phyloP scores from a whole-genome alignment of 2,113 vertebrate species.

The Dolichallabes microphthalmus region DNA sequence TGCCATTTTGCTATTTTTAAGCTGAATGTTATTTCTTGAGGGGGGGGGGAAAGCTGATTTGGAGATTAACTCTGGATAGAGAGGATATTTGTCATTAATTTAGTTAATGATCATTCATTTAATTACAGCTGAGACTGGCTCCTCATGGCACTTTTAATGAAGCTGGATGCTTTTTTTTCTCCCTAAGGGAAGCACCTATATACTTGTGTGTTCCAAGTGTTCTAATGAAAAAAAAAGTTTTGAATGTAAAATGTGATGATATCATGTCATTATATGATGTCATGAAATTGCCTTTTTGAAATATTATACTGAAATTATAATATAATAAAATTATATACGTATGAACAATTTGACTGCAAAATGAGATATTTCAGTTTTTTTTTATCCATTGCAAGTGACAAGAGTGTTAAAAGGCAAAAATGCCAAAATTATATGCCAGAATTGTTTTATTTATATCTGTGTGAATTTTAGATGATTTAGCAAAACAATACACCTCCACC shows the following conservation, averaged over 20 bases:
- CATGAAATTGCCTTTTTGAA: too few species aligned
- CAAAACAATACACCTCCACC: too few species aligned
- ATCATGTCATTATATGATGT: neutral
- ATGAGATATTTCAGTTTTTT: too few species aligned
- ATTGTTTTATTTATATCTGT: too few species aligned
- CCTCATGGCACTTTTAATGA: slow-evolving; percentile 44
- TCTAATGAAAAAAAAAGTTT: neutral
- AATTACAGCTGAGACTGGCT: slow-evolving; percentile 53
- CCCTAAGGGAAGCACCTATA: neutral
- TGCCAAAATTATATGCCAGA: too few species aligned
- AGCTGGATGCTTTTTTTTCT: neutral
- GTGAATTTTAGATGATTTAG: too few species aligned
- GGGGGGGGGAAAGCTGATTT: neutral
- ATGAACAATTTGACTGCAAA: too few species aligned
- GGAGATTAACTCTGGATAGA: neutral
- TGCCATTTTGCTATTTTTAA: neutral
- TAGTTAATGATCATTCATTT: slow-evolving; percentile 50
- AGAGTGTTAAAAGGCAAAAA: too few species aligned
- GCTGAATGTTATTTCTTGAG: neutral
- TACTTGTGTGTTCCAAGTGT: neutral
- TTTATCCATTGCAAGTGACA: too few species aligned
- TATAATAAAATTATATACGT: too few species aligned
- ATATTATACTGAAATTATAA: too few species aligned
- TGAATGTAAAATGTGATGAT: neutral
- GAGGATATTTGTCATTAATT: slow-evolving; percentile 41